Base-by-base conservation (phyloP, 2,797 vertebrate genomes). In the Eidolon dupreanum region DNA sequence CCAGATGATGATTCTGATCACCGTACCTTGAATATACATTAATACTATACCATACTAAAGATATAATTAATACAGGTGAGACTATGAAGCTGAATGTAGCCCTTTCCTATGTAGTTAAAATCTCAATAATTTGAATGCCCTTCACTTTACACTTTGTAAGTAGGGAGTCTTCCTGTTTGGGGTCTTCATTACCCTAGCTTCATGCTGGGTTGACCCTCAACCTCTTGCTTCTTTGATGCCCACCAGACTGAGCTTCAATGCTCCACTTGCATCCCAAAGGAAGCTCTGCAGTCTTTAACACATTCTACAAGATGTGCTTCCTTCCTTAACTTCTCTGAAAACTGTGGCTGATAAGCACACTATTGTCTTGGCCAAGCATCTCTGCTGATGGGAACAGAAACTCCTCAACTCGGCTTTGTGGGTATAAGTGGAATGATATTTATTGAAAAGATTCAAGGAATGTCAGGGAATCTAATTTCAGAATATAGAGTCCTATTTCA, bases 291-390 rank as follows among this genome's bases (percentile, higher is more conserved):
- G 46, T 78, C 59, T 24, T 71, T 8, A 79, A 75, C 63, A 43
- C 61, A 20, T 90, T 92, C 73, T 81, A 59, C 61, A 85, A 78
- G 87, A 85, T 46, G 20, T 5, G 13, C n/a, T 93, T 97, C 82
- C 77, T 83, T 94, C 81, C 71, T 93, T 46, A 51, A 79, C 82
- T 43, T 15, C 68, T 88, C 85, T 22, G 86, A 51, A 65, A 71
- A 36, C 26, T 28, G 77, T 59, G 33, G 10, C 77, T 88, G 53
- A 3, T 59, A 61, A 71, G 38, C 22, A 51, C 33, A 46, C 38
- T 7, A 70, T 83, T 75, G 55, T 94, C 79, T 74, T 68, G 24
- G 82, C 20, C 46, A 73, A 70, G 55, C 20, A 41, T 83, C 85
- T 90, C 49, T 83, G 49, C 43, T 73, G 33, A 65, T 81, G 70